Percentiles rank a stretch among this genome's conserved stretches.
Evolutionary conservation across 2,797 vertebrate genomes (phyloP).

Genomic region (Erithacus rubecula): DNA sequence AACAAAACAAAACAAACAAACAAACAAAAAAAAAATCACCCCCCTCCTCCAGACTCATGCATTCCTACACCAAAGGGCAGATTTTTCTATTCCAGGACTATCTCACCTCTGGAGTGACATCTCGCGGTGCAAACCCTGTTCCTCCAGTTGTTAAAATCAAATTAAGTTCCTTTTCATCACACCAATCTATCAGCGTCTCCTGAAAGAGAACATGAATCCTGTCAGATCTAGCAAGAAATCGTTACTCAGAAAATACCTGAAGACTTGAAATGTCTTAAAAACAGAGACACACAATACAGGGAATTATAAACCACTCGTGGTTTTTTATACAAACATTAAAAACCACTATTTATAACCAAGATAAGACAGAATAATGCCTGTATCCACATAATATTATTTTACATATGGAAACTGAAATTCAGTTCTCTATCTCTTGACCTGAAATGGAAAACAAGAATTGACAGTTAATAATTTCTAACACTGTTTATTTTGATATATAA

Average conservation of each 20-base stretch:
- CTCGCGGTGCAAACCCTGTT: constrained; percentile 95
- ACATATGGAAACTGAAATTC: neutral
- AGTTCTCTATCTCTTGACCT: neutral
- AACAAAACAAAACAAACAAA: neutral
- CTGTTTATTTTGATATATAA: neutral
- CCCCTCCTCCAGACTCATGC: neutral
- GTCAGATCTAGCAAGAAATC: constrained; percentile 41
- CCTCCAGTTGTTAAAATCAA: constrained; percentile 98
- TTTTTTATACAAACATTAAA: neutral
- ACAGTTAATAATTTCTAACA: neutral
- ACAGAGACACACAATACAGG: neutral
- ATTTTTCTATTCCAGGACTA: constrained; percentile 4
- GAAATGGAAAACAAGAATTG: constrained; percentile 12
- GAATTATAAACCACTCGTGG: neutral
- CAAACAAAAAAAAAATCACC: neutral
- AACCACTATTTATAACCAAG: neutral
- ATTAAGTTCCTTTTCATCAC: constrained; percentile 98
- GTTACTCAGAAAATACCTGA: neutral
- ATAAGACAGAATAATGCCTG: neutral
- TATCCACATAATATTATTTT: neutral
- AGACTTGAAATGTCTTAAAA: neutral
- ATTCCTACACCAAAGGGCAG: constrained; percentile 2
- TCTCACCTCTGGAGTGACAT: constrained; percentile 98
- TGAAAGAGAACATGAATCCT: constrained; percentile 73
- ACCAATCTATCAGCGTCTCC: constrained; percentile 99